Conservation (phyloP, 2,113 vertebrate species). For the Ahaetulla prasina region DNA sequence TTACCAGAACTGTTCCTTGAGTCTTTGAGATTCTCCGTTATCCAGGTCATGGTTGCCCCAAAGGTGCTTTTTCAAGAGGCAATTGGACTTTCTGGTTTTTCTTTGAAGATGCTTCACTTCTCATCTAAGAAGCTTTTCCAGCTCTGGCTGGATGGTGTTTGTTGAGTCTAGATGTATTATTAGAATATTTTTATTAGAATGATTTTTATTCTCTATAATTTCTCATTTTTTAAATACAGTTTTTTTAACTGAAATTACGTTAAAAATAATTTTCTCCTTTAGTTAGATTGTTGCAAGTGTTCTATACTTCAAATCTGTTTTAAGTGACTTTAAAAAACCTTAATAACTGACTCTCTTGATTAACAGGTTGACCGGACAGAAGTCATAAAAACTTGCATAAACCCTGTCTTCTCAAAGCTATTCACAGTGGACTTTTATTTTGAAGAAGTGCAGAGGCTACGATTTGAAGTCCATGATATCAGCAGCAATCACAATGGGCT, state of each 20-base stretch:
- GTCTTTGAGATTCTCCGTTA: too few relatives aligned
- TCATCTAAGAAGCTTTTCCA: too few relatives aligned
- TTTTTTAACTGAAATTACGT: background rate
- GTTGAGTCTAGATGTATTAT: too few relatives aligned
- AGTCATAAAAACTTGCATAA: constrained; percentile 90
- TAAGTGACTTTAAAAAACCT: background rate
- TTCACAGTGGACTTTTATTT: constrained; percentile 97
- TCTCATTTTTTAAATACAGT: background rate
- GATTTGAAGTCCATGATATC: constrained; percentile 90
- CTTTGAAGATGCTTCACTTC: too few relatives aligned
- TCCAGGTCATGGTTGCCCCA: too few relatives aligned
- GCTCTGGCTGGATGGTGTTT: background rate
- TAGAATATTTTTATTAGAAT: too few relatives aligned
- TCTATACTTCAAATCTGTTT: background rate
- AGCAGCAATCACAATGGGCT: constrained; percentile 88
- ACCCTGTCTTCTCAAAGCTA: constrained; percentile 90
- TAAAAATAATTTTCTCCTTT: background rate
- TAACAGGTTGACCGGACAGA: constrained; percentile 93
- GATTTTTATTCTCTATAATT: background rate
- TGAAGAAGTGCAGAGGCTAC: constrained; percentile 91
- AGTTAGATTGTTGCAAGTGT: background rate
- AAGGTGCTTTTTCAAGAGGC: too few relatives aligned
- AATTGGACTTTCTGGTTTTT: too few relatives aligned
- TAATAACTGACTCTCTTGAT: constrained; percentile 6
- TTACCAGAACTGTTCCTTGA: background rate